Evolutionary conservation across 2,797 vertebrate genomes (phyloP), one percentile per base, ranked within the genome.

Genomic region (Enteromius unitaeniatus): DNA sequence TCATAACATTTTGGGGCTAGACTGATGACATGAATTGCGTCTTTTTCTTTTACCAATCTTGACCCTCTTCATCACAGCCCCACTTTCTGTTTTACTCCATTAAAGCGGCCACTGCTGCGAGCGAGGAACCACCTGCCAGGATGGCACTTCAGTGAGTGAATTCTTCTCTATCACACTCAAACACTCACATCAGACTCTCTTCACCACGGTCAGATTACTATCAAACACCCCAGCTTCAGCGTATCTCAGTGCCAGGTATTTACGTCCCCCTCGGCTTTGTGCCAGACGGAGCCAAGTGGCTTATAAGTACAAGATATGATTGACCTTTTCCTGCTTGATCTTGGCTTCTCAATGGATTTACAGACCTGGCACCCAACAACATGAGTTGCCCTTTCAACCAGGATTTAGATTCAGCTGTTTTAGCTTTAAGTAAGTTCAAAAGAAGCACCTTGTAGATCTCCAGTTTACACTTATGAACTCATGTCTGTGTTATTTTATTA

Each of bases 291-390:
- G 55, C 75, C 21, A 64, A 84, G 75, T 84, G 75, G 75, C 67
- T 72, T 78, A 78, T 69, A 78, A 78, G 42, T 51, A 72, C 67
- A 72, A 84, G 67, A 78, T 84, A 78, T 78, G 65, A 84, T 84
- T 84, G 82, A 84, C 82, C 82, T 84, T 84, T 84, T 78, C 74
- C 67, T 62, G 31, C 53, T 78, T 72, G 74, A 84, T 78, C 73
- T 68, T 15, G 0, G 75, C 53, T 47, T 37, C 82, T 84, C 82
- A 64, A 21, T 84, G 53, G 82, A 78, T 84, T 84, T 78, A 84
- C 8, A 58, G 28, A 72, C 15, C 65, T 72, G 82, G 53, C 82
- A 83, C 45, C 75, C 51, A 83, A 78, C 51, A 78, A 83, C 34
- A 3, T 19, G 37, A 47, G 26, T 47, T 78, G 65, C 75, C 75